phyloP scores from a whole-genome alignment of 2,797 vertebrate genomes.

The Cheirogaleus major region DNA sequence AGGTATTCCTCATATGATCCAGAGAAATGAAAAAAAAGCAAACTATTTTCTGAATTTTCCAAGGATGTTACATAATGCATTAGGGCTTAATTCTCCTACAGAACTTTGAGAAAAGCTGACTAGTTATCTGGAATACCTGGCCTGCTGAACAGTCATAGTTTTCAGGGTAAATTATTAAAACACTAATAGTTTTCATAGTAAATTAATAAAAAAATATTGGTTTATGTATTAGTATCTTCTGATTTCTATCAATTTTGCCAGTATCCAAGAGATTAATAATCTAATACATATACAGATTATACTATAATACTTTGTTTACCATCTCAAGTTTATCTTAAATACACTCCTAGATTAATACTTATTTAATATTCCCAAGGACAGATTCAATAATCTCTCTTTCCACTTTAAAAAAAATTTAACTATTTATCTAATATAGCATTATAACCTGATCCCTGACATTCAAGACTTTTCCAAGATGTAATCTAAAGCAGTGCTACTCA shows the following conservation, averaged over 20 bases:
- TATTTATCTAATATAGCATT: background rate
- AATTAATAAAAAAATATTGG: slow-evolving; percentile 27
- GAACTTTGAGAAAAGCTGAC: background rate
- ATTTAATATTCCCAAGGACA: slow-evolving; percentile 32
- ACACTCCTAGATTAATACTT: slow-evolving; percentile 15
- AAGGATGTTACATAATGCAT: background rate
- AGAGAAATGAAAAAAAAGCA: slow-evolving; percentile 38
- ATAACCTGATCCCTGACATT: background rate
- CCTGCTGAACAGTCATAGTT: background rate
- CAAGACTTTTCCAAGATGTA: background rate
- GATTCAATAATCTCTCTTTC: background rate
- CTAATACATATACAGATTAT: background rate
- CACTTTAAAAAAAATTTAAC: slow-evolving; percentile 5
- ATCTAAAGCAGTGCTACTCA: background rate
- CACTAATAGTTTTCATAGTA: slow-evolving; percentile 5
- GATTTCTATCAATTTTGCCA: background rate
- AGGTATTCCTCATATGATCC: background rate
- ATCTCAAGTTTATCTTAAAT: slow-evolving; percentile 34
- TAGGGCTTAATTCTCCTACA: background rate
- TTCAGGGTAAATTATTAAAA: slow-evolving; percentile 40
- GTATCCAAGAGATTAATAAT: background rate
- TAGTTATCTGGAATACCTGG: background rate
- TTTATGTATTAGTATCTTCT: background rate
- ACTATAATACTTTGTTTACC: background rate
- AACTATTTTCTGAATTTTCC: slow-evolving; percentile 19